These are phyloP conservation scores for Microcebus jonahi DNA, from an alignment of 2,113 vertebrate species.

Conservation along the genomic window DNA sequence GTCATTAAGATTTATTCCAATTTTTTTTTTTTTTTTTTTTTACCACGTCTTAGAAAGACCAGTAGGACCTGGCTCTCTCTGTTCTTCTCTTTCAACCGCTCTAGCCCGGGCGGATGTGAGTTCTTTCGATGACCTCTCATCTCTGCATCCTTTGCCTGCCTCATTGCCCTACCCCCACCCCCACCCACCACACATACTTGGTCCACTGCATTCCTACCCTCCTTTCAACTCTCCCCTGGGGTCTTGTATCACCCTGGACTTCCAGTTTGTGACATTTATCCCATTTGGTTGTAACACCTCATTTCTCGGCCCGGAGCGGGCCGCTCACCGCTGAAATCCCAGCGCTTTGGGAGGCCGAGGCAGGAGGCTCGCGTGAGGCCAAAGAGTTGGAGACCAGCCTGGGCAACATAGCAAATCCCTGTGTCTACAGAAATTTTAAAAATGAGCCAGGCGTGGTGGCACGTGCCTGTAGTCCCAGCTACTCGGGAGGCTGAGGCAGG, in stretches of 20 bases:
- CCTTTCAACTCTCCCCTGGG: not conserved
- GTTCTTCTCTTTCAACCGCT: not conserved
- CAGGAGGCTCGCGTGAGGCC: too few relatives aligned
- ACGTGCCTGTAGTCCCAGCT: too few relatives aligned
- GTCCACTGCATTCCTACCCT: not conserved
- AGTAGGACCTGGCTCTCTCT: accelerated
- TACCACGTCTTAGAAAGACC: not conserved
- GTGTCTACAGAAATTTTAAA: too few relatives aligned
- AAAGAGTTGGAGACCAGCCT: too few relatives aligned
- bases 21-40: not conserved
- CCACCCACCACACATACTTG: not conserved
- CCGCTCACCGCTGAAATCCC: too few relatives aligned
- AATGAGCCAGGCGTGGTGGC: too few relatives aligned
- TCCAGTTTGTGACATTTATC: not conserved
- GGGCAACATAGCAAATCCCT: too few relatives aligned
- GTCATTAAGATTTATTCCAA: not conserved
- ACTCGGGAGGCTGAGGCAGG: too few relatives aligned
- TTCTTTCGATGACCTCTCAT: not conserved
- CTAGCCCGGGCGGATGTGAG: too few relatives aligned
- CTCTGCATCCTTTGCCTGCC: not conserved
- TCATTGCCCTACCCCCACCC: not conserved
- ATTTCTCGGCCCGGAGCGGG: too few relatives aligned
- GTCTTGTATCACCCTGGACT: not conserved
- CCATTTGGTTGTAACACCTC: not conserved
- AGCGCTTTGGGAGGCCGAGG: too few relatives aligned